A percentile compares a stretch with the other conserved stretches of the same genome.
phyloP scores from a whole-genome alignment of 2,797 vertebrate genomes.

The Anisognathus igniventris region DNA sequence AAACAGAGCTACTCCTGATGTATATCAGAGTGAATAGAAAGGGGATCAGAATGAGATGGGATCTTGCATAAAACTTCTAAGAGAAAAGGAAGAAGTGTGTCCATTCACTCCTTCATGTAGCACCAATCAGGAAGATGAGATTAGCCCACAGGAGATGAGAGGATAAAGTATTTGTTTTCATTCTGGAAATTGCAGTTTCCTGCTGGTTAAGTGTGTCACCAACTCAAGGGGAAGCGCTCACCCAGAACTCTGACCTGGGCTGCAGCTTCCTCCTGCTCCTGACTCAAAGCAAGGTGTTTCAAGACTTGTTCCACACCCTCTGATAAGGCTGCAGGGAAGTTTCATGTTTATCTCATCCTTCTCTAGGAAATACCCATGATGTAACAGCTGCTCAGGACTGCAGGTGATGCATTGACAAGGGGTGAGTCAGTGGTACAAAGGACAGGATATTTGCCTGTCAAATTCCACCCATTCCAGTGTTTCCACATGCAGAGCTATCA shows the following conservation, averaged over 20 bases:
- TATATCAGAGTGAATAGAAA: neutral
- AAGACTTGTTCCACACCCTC: neutral
- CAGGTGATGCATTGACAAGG: neutral
- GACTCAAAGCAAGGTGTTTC: neutral
- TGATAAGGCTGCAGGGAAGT: neutral
- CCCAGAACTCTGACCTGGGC: neutral
- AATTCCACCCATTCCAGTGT: neutral
- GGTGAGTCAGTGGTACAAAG: neutral
- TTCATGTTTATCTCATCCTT: neutral
- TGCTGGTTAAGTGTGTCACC: neutral
- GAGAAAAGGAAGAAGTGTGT: neutral
- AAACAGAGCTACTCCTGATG: neutral
- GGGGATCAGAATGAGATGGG: neutral
- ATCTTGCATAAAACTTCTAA: neutral
- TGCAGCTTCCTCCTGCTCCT: neutral
- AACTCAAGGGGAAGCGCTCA: neutral
- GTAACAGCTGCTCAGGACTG: neutral
- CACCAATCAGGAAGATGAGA: neutral
- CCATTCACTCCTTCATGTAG: neutral
- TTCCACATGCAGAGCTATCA: rapidly evolving
- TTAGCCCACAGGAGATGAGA: neutral
- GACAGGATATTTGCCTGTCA: neutral
- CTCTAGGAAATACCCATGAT: neutral
- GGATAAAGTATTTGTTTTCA: neutral
- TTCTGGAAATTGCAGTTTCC: neutral